Evolutionary conservation across 2,888 invertebrate species (phyloP), one percentile per base, ranked within the genome.

Genomic region (Caradrina kadenii): DNA sequence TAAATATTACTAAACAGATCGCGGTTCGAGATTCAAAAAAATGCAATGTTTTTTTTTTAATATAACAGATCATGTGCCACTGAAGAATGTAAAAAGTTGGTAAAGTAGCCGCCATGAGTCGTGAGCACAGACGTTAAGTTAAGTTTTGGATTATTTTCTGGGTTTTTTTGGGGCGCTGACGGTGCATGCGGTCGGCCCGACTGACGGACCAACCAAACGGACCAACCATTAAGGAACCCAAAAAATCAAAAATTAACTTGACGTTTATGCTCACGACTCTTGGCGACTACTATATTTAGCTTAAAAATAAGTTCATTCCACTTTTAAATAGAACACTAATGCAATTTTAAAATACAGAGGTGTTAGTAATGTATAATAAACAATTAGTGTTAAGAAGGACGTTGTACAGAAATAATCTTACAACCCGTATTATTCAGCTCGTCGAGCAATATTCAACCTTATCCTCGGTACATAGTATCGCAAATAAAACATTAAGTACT

Each of bases 21-120:
- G 21, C 21, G 48, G 35, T 54, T 26, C 15, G 59, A 77, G 61
- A 69, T 73, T 76, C 63, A 19, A 15, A 63, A n/a, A 61, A 63
- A 73, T 63, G 39, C 49, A 56, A 49, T 45, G 21, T 60, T 59
- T 13, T 56, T 62, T 59, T 62, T 15, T 26, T 26, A 35, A 72
- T 63, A 55, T 55, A n/a, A 39, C 22, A 58, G 19, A 52, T 53
- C 17, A 74, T 19, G 58, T 62, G 49, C 52, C 15, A 45, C 1
- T 42, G 13, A 48, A 56, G 4, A 48, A 56, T 59, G 19, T 65
- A 50, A 15, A 42, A 49, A 64, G 42, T 53, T 21, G 45, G 10
- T 54, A 26, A 2, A 15, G n/a, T n/a, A n/a, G n/a, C n/a, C n/a
- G n/a, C n/a, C n/a, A n/a, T n/a, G n/a, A n/a, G n/a, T n/a, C n/a